A percentile compares a stretch with the other conserved stretches of the same genome.
Conservation (phyloP, 2,888 invertebrate genomes). For the Smittia aterrima region DNA sequence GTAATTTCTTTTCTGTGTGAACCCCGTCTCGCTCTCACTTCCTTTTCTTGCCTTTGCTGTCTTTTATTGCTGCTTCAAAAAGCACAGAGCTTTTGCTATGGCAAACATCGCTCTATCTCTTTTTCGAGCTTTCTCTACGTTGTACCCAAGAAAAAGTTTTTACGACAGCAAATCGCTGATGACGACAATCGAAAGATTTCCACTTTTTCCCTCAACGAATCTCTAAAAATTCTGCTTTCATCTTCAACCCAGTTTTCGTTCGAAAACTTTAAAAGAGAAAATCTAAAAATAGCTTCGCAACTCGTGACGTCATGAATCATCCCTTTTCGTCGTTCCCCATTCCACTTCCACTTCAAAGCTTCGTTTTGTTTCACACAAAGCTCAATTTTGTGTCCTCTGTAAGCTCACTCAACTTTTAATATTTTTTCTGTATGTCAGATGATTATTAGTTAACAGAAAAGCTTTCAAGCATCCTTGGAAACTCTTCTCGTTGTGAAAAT, state of each 20-base stretch:
- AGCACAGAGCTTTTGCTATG: not conserved
- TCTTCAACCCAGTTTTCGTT: too few species aligned
- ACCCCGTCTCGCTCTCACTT: constrained; percentile 19
- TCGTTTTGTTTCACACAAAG: not conserved
- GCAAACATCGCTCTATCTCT: constrained; percentile 16
- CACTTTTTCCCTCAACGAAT: not conserved
- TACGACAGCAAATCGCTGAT: not conserved
- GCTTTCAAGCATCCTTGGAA: not conserved
- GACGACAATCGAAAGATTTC: constrained; percentile 17
- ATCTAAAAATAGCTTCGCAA: constrained; percentile 3
- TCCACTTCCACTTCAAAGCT: not conserved
- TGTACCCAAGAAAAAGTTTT: not conserved
- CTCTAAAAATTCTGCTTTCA: too few species aligned
- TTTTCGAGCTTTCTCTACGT: constrained; percentile 9
- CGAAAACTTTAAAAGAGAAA: not conserved
- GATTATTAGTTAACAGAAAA: not conserved
- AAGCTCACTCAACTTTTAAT: not conserved
- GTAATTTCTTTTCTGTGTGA: constrained; percentile 26
- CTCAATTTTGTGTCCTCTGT: not conserved
- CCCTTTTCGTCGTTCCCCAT: not conserved
- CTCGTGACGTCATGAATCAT: constrained; percentile 17
- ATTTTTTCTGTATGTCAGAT: not conserved
- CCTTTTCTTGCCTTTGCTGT: not conserved
- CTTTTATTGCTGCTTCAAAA: not conserved
- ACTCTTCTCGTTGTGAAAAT: not conserved